Base-by-base conservation (phyloP, 30 jellyfish, hydroid and myxozoan genomes). In the Chironex yamaguchii region DNA sequence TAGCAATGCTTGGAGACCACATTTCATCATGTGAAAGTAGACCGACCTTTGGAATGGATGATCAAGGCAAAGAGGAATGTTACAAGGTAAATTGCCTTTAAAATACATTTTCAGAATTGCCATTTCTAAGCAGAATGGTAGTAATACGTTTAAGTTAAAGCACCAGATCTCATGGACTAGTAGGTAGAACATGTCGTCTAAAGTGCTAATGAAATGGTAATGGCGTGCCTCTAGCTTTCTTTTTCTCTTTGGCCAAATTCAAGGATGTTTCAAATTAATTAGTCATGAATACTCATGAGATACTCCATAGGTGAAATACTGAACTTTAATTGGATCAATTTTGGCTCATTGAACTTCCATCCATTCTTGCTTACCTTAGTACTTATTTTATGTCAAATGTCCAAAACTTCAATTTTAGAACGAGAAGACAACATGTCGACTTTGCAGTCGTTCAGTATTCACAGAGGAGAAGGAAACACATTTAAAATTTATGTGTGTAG, bases 391-490 rank as follows among this genome's bases (percentile, higher is more conserved):
- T n/a, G n/a, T 9, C 58, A 42, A 42, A 42, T 42, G 58, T 6
- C 17, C 9, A 42, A 9, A 6, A 6, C 13, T 17, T 42, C 17
- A 6, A 6, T 42, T 6, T 6, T 42, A 42, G 58, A 17, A 17
- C 13, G 76, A 75, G 24, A 73, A 78, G 1, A 84, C 28, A 2
- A 65, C 88, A 11, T 91, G 98, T 79, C 35, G 50, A 12, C 29
- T 67, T 81, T 91, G 98, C 65, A 79, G 98, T 30, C 92, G 73
- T 36, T 17, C 95, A 9, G 90, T 85, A 22, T 67, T 64, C 0
- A 62, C 29, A 1, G 76, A 62, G 11, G 98, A 91, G 6, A 32
- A 33, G 1, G 31, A 26, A 22, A 66, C 76, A 25, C 98, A 91
- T 48, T 27, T 65, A 29, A 36, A 71, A 70, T 53, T 32, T 23